A percentile compares a stretch with the other conserved stretches of the same genome.
Evolutionary conservation across 2,888 invertebrate genomes (phyloP).

Genomic region (Dolichomitus sp.): DNA sequence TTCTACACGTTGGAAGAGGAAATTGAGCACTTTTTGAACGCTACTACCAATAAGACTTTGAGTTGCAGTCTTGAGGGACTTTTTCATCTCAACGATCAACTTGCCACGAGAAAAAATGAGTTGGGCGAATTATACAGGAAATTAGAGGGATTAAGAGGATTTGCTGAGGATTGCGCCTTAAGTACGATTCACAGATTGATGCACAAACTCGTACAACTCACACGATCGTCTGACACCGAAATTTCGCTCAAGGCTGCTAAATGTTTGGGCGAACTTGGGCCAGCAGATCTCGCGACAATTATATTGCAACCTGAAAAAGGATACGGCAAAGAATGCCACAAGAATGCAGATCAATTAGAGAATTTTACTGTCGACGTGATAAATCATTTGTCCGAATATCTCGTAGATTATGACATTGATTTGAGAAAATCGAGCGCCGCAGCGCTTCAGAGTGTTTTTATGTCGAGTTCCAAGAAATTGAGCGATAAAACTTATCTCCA

Average conservation of each 20-base stretch:
- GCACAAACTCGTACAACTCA: slow-evolving; percentile 88
- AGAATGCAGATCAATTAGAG: background rate
- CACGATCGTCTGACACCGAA: slow-evolving; percentile 86
- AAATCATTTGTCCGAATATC: slow-evolving; percentile 86
- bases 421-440: slow-evolving; percentile 88
- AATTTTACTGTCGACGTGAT: slow-evolving; percentile 85
- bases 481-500: slow-evolving; percentile 10
- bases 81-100: slow-evolving; percentile 86
- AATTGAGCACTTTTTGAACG: slow-evolving; percentile 87
- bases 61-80: slow-evolving; percentile 87
- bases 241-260: slow-evolving; percentile 89
- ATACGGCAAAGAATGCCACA: slow-evolving; percentile 73
- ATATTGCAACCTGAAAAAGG: slow-evolving; percentile 88
- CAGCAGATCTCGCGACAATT: slow-evolving; percentile 90
- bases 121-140: slow-evolving; percentile 87
- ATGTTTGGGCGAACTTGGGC: slow-evolving; percentile 93
- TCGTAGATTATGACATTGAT: slow-evolving; percentile 88
- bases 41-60: slow-evolving; percentile 78
- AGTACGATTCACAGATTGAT: slow-evolving; percentile 90
- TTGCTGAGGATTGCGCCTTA: slow-evolving; percentile 90
- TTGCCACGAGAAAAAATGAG: slow-evolving; percentile 87
- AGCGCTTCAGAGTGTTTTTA: slow-evolving; percentile 88
- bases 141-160: slow-evolving; percentile 87
- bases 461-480: slow-evolving; percentile 73
- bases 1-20: slow-evolving; percentile 83